phyloP scores from a whole-genome alignment of 1,140 invertebrate genomes.

The Trichonephila clavata region DNA sequence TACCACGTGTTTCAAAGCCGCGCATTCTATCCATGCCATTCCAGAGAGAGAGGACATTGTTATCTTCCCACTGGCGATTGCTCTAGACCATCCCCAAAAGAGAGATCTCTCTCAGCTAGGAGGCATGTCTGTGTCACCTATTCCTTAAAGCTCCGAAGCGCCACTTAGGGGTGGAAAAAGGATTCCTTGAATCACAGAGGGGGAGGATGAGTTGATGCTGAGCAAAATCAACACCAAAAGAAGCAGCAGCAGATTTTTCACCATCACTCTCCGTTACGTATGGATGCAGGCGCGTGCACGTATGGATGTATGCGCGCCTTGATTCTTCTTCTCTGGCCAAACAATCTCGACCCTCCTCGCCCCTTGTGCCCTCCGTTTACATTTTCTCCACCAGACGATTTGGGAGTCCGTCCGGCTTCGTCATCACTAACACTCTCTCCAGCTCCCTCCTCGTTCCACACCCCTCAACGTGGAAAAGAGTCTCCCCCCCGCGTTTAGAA shows the following conservation, averaged over 20 bases:
- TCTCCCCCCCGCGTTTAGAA: slow-evolving; percentile 2
- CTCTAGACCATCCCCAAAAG: slow-evolving; percentile 26
- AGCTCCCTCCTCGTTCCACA: not conserved
- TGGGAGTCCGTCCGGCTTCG: slow-evolving; percentile 65
- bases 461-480: slow-evolving; percentile 11
- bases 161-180: slow-evolving; percentile 15
- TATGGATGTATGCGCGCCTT: slow-evolving; percentile 64
- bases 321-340: slow-evolving; percentile 72
- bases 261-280: slow-evolving; percentile 63
- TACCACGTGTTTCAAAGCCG: slow-evolving; percentile 12
- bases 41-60: slow-evolving; percentile 38
- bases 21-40: not conserved
- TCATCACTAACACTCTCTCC: slow-evolving; percentile 63
- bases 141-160: slow-evolving; percentile 56
- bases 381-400: slow-evolving; percentile 66
- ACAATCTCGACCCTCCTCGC: slow-evolving; percentile 34
- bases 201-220: slow-evolving; percentile 31
- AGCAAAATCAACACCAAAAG: slow-evolving; percentile 73
- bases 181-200: not conserved
- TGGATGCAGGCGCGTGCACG: slow-evolving; percentile 51
- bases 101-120: not conserved
- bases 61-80: slow-evolving; percentile 52
- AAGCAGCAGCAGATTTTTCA: slow-evolving; percentile 71
- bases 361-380: slow-evolving; percentile 48
- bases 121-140: slow-evolving; percentile 49